Evolutionary conservation across 2,888 invertebrate species (phyloP).

Genomic region (Plusia festucae): DNA sequence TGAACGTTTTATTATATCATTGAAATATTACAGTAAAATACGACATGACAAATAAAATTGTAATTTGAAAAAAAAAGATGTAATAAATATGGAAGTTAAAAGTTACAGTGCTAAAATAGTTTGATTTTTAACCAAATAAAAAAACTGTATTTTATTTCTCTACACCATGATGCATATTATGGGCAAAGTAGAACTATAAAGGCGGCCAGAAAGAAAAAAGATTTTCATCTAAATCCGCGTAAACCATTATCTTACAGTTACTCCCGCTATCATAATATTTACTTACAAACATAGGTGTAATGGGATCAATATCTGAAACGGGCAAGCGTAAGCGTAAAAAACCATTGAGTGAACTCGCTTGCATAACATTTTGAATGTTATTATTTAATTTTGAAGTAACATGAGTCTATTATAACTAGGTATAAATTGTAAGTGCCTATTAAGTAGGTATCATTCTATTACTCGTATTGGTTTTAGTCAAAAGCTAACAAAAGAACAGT

Average conservation of each 20-base stretch:
- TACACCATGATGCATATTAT: neutral
- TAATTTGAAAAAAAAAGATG: no score
- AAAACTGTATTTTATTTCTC: no score
- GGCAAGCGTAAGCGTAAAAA: constrained; percentile 19
- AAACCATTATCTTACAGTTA: constrained; percentile 27
- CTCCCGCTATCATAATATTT: constrained; percentile 59
- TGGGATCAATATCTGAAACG: constrained; percentile 38
- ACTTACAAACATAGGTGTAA: constrained; percentile 33
- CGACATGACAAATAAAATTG: neutral
- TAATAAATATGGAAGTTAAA: no score
- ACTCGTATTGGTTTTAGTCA: no score
- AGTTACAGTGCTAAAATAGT: no score
- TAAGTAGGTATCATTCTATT: no score
- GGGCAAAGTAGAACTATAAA: neutral
- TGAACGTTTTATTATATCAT: neutral
- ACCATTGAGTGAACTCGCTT: neutral
- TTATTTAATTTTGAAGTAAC: neutral
- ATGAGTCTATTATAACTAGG: no score
- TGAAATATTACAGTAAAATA: no score
- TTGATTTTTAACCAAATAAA: no score
- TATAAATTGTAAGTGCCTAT: no score
- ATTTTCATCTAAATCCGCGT: constrained; percentile 19
- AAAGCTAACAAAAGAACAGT: no score
- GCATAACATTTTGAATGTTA: neutral
- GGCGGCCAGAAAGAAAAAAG: constrained; percentile 14